Evolutionary conservation across 1,140 invertebrate genomes (phyloP).

Genomic region (Yoshiicerus persimilis): DNA sequence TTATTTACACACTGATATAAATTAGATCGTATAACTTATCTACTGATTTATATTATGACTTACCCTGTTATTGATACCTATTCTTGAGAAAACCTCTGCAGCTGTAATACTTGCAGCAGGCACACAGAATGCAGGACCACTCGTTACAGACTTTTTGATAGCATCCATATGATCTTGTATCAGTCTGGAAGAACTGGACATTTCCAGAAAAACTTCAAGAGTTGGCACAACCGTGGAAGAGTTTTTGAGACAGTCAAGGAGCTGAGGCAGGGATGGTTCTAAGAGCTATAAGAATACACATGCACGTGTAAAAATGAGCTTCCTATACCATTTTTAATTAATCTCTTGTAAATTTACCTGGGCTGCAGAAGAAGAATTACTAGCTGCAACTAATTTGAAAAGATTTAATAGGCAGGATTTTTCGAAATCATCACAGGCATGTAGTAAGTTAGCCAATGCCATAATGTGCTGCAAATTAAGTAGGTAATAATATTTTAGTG

Average conservation of each 20-base stretch:
- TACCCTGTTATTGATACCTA: neutral
- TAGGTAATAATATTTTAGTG: too few species aligned
- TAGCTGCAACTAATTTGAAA: slow-evolving; percentile 71
- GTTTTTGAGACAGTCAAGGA: slow-evolving; percentile 69
- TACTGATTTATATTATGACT: too few species aligned
- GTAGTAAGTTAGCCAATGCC: slow-evolving; percentile 75
- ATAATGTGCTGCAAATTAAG: slow-evolving; percentile 64
- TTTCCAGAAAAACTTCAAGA: slow-evolving; percentile 74
- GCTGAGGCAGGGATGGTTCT: slow-evolving; percentile 72
- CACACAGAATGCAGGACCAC: neutral
- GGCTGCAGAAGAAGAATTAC: neutral
- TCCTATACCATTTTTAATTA: neutral
- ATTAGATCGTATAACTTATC: too few species aligned
- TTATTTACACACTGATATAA: too few species aligned
- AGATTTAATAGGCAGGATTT: slow-evolving; percentile 78
- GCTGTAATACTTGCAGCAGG: slow-evolving; percentile 4
- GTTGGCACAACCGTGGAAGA: slow-evolving; percentile 62
- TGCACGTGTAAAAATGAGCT: too few species aligned
- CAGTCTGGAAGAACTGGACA: slow-evolving; percentile 68
- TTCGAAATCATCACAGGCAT: slow-evolving; percentile 78
- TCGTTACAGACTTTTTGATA: neutral
- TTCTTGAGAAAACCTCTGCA: neutral
- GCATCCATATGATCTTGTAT: slow-evolving; percentile 66
- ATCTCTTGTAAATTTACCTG: neutral
- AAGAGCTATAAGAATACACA: slow-evolving; percentile 59